Conservation (phyloP, 2,888 invertebrate genomes). For the Pyrocoelia pectoralis region DNA sequence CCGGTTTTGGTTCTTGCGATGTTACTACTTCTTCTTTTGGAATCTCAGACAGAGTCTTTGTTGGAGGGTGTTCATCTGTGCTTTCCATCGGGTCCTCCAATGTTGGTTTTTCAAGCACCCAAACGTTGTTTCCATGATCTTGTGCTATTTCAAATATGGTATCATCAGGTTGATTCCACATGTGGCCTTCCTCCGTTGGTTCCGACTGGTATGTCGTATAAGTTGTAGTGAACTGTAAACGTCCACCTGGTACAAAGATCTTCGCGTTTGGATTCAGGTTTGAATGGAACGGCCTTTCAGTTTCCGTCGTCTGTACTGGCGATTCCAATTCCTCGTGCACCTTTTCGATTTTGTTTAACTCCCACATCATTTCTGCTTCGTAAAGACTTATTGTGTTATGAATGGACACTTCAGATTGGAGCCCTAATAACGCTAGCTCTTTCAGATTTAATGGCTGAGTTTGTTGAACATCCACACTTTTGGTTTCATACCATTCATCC, state of each 20-base stretch:
- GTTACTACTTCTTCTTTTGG: no score
- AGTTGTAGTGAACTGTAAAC: conserved; percentile 3
- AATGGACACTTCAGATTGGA: conserved; percentile 13
- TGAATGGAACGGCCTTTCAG: conserved; percentile 16
- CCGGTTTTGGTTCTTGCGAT: background rate
- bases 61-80: no score
- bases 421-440: background rate
- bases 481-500: conserved; percentile 2
- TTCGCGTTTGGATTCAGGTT: conserved; percentile 31
- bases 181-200: background rate
- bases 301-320: background rate
- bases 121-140: conserved; percentile 51
- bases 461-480: background rate
- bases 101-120: conserved; percentile 50
- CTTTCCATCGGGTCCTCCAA: no score
- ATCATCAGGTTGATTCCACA: conserved; percentile 14
- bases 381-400: conserved; percentile 16
- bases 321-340: background rate
- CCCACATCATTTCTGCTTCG: conserved; percentile 28
- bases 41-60: no score
- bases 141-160: conserved; percentile 49
- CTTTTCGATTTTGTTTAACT: conserved; percentile 10
- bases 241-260: conserved; percentile 24
- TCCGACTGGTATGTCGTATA: background rate
- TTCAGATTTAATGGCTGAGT: background rate